phyloP scores from a whole-genome alignment of 2,113 vertebrate genomes.

The Gymnogyps californianus region DNA sequence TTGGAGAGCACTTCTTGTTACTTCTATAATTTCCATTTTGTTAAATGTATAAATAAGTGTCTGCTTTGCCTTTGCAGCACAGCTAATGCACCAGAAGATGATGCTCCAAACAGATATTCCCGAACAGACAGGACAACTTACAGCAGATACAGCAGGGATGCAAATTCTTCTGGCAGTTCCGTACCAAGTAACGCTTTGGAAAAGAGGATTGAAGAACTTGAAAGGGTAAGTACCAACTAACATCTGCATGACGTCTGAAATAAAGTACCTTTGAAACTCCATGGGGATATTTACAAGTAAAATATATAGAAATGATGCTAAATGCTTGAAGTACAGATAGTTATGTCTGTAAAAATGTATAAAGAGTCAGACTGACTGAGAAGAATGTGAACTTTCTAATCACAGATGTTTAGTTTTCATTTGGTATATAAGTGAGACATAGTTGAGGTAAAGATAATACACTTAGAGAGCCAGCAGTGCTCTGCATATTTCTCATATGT shows the following conservation, averaged over 20 bases:
- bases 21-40: not conserved
- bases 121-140: constrained; percentile 74
- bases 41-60: not conserved
- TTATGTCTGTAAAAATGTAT: not conserved
- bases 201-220: constrained; percentile 92
- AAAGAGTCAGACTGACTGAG: not conserved
- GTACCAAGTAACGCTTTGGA: constrained; percentile 78
- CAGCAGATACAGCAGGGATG: constrained; percentile 77
- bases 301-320: not conserved
- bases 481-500: not conserved
- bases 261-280: not conserved
- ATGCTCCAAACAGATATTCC: constrained; percentile 72
- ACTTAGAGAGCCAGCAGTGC: not conserved
- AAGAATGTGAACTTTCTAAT: not conserved
- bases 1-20: not conserved
- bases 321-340: not conserved
- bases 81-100: constrained; percentile 79
- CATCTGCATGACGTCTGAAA: not conserved
- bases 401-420: not conserved
- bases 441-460: not conserved
- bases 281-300: not conserved
- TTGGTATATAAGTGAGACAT: not conserved
- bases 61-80: constrained; percentile 64
- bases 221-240: constrained; percentile 78
- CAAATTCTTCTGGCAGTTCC: constrained; percentile 69